A percentile compares a stretch with the other conserved stretches of the same genome.
These are phyloP conservation scores for Leptoclinus maculatus DNA, from an alignment of 2,797 vertebrate species.

Conservation along the genomic window DNA sequence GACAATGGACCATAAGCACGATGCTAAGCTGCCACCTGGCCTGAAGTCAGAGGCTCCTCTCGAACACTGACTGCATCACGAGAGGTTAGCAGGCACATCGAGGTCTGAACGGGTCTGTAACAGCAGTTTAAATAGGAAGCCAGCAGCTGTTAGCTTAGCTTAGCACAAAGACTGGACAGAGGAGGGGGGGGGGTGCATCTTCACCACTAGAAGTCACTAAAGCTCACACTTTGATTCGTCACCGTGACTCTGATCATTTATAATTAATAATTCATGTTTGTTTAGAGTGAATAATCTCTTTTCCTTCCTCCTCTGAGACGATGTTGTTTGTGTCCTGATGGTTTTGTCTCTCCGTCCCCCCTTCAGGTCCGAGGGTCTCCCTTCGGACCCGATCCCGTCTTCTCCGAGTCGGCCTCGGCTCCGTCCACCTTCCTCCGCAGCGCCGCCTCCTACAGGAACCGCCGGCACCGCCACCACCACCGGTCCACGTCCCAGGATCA, in stretches of 20 bases:
- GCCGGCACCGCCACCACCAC: slow-evolving; percentile 67
- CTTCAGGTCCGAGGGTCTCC: slow-evolving; percentile 73
- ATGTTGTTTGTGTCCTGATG: no score
- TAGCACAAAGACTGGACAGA: no score
- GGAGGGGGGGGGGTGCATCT: no score
- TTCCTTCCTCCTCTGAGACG: no score
- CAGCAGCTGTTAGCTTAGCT: not conserved
- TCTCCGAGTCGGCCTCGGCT: slow-evolving; percentile 55
- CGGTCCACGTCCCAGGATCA: slow-evolving; percentile 62
- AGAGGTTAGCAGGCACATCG: no score
- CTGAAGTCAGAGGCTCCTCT: not conserved
- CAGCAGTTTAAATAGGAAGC: not conserved
- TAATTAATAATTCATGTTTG: no score
- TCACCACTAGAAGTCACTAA: no score
- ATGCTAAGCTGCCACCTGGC: slow-evolving; percentile 62
- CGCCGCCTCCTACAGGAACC: slow-evolving; percentile 66
- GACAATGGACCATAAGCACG: slow-evolving; percentile 70
- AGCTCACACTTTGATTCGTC: no score
- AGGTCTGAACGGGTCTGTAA: no score
- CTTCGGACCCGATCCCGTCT: slow-evolving; percentile 60
- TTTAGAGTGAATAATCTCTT: no score
- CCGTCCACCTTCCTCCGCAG: slow-evolving; percentile 62
- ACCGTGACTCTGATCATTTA: no score
- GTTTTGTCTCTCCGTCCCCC: not conserved
- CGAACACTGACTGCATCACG: no score